Evolutionary conservation across 1,140 invertebrate species (phyloP), one percentile per base, ranked within the genome.

Genomic region (Scaptodrosophila lebanonensis): DNA sequence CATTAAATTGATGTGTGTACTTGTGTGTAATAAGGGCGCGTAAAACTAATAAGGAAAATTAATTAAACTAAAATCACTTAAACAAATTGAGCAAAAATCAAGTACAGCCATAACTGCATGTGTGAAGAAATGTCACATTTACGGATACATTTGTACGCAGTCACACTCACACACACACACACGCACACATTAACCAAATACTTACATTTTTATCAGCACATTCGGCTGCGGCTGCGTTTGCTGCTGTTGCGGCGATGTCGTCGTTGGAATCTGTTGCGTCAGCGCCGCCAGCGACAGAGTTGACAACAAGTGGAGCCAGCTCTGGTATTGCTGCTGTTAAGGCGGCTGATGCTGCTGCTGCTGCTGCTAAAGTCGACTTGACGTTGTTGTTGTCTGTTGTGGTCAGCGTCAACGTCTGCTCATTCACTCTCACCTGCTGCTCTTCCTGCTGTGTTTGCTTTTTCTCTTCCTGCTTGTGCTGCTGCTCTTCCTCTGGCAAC

Each of bases 131-230:
- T n/a, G n/a, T n/a, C 42, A 33, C 20, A 39, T 39, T 17, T n/a
- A 32, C 16, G 11, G 13, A 13, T 13, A 29, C 15, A 53, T 33
- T n/a, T n/a, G 11, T 35, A 51, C 30, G 32, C 40, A 49, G 18
- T 51, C 29, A 29, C 15, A 18, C n/a, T 11, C 11, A 45, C 9
- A 49, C 15, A 45, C 6, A 39, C 1, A 22, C 17, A 57, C 32
- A 40, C 16, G 29, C 7, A 44, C 35, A 47, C 30, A 44, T 15
- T 15, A 29, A n/a, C 6, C 18, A 57, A 36, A 36, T 58, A 77
- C 82, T 64, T 83, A 84, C 82, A 58, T 67, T 83, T 84, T 73
- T 79, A 79, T 79, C 73, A 82, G 75, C 75, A 70, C 11, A 40
- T 16, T 30, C 32, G 35, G 54, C 9, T 32, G 64, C 44, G 49